Evolutionary conservation across 1,140 invertebrate genomes (phyloP), one percentile per base, ranked within the genome.

Genomic region (Gryon sp.): DNA sequence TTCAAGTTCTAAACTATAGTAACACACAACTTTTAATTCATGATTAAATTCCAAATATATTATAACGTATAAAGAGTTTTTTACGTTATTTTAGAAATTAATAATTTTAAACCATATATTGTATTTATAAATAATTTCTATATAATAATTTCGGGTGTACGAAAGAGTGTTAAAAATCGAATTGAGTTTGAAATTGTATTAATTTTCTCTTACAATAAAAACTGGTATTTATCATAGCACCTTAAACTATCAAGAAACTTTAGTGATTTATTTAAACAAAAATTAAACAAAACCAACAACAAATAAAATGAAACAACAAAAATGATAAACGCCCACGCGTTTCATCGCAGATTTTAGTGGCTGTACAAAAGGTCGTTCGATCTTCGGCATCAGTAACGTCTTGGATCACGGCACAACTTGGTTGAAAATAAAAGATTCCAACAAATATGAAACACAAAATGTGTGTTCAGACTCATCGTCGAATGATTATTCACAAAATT

Each of bases 301-400:
- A 38, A 62, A 59, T 28, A 18, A 60, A 28, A 45, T 20, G 0
- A 26, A 65, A 19, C 22, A 14, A 40, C 4, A 59, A 74, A 69
- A 16, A 78, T 76, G 69, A 80, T 50, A 62, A 76, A 65, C 65
- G 55, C 46, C n/a, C 50, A 75, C 76, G 74, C 76, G 80, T 81
- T 81, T 81, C 52, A 80, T 75, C 74, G 68, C 76, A 83, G 80
- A 80, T 81, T 28, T 38, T 22, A 53, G 69, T 24, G 26, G 50
- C 36, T 63, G 69, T 57, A 28, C 66, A 55, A 76, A 76, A 57
- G 57, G 45, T 66, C 76, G 77, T 50, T 72, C 80, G 18, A 63
- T 79, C 80, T 76, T 70, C 76, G 73, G 72, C 52, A 41, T 78
- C 43, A 78, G 52, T 72, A 52, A 53, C 36, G 72, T 63, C 28